Conservation (phyloP, 1,140 invertebrate genomes). For the Cataglyphis hispanica region DNA sequence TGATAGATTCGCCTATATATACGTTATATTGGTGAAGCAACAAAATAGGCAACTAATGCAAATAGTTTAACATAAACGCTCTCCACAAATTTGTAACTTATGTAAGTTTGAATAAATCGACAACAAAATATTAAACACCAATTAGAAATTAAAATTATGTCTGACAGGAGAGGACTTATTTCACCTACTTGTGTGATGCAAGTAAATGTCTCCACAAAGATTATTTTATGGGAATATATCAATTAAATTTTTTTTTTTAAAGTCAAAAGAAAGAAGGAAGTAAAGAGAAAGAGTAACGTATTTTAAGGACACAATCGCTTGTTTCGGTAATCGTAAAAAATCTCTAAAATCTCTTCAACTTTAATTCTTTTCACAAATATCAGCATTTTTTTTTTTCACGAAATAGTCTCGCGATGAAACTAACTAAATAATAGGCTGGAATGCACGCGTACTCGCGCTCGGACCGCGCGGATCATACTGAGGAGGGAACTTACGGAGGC, state of each 20-base stretch:
- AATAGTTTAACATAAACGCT: not conserved
- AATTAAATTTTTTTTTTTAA: not conserved
- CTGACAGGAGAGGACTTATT: not conserved
- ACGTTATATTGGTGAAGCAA: constrained; percentile 1
- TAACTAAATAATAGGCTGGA: not conserved
- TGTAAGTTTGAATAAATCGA: not conserved
- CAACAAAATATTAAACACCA: not conserved
- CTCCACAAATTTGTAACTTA: not conserved
- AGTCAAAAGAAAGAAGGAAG: not conserved
- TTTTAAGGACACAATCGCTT: not conserved
- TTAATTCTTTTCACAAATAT: not conserved
- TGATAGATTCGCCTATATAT: not conserved
- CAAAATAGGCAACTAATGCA: constrained; percentile 11
- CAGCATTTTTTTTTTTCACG: not conserved
- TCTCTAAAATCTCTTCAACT: not conserved
- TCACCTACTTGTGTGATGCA: not conserved
- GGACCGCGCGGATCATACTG: constrained; percentile 72
- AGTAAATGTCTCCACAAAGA: not conserved
- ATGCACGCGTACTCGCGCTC: constrained; percentile 52
- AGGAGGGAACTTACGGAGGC: constrained; percentile 41
- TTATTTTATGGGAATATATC: not conserved
- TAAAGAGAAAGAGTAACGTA: not conserved
- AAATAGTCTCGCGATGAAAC: not conserved
- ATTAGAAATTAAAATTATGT: not conserved
- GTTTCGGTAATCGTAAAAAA: not conserved